These are phyloP conservation scores for Epistrophella euchroma DNA, from an alignment of 2,888 invertebrate species.

Conservation along the genomic window DNA sequence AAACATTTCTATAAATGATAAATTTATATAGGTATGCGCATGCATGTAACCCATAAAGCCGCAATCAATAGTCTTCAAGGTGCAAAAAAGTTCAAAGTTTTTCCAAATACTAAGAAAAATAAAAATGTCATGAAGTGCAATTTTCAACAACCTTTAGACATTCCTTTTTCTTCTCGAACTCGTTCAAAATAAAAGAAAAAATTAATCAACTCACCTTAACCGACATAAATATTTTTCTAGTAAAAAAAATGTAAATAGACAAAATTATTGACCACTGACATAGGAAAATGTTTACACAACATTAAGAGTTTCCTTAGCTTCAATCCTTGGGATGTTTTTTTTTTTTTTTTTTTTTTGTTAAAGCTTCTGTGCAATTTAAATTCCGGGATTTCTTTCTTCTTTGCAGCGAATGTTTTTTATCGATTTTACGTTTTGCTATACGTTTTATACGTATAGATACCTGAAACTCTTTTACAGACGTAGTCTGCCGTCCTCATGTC, in stretches of 20 bases:
- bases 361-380: neutral
- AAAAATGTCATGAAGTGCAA: too few relatives aligned
- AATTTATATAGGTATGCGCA: too few relatives aligned
- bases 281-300: neutral
- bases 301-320: neutral
- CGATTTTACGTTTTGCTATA: neutral
- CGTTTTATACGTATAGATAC: too few relatives aligned
- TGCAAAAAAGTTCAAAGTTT: too few relatives aligned
- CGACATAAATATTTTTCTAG: neutral
- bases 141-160: too few relatives aligned
- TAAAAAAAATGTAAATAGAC: neutral
- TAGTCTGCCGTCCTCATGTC: neutral
- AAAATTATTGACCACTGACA: conserved; percentile 1
- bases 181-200: neutral
- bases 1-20: too few relatives aligned
- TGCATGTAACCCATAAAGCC: too few relatives aligned
- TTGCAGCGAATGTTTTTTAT: neutral
- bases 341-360: neutral
- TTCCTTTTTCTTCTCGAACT: neutral
- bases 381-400: neutral
- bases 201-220: neutral
- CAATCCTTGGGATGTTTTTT: neutral
- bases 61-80: too few relatives aligned
- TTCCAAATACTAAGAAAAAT: too few relatives aligned
- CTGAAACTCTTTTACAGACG: neutral